Base-by-base conservation (phyloP, 2,113 vertebrate species). In the Pagrus major region DNA sequence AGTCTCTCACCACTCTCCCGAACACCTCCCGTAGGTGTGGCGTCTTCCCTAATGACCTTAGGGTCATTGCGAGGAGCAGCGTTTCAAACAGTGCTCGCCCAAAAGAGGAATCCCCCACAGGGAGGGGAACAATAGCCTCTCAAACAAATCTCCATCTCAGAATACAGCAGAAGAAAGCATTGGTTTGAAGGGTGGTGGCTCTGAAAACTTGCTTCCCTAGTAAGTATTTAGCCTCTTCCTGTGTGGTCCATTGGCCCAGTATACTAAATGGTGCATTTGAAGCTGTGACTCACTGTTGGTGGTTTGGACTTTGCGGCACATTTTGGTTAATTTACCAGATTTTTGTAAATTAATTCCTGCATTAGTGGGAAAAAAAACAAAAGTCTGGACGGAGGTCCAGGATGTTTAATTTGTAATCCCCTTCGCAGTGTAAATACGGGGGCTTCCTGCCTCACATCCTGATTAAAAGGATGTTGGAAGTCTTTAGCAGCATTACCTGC, bases 111-210 rank as follows among this genome's bases (percentile, higher is more conserved):
- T 91, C 83, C 77, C 90, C 89, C 46, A 64, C 65, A 64, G 89
- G 56, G 89, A 73, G n/a, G 68, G 78, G 86, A 93, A 94, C 91
- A 93, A 93, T 91, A 67, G 90, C 81, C 85, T 69, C 29, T 39
- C 70, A 90, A 91, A 85, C 83, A 90, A 72, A 85, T 79, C 60
- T 56, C 71, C 64, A 76, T 85, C 75, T 68, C 68, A 16, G 51
- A 87, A 76, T 66, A 82, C 72, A 83, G 72, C 18, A 58, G 65
- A 85, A 87, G 80, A 88, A 86, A 83, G 49, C 66, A 55, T 63
- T 73, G 51, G 79, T 31, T n/a, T 67, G n/a, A 66, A 73, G 83
- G 83, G 82, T 69, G 87, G 77, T 37, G 87, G 52, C 89, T 76
- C 27, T 78, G 83, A 80, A n/a, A 81, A 81, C 67, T 12, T 69